Conservation (phyloP, 2,797 vertebrate genomes). For the Mormyrops attenuatus region DNA sequence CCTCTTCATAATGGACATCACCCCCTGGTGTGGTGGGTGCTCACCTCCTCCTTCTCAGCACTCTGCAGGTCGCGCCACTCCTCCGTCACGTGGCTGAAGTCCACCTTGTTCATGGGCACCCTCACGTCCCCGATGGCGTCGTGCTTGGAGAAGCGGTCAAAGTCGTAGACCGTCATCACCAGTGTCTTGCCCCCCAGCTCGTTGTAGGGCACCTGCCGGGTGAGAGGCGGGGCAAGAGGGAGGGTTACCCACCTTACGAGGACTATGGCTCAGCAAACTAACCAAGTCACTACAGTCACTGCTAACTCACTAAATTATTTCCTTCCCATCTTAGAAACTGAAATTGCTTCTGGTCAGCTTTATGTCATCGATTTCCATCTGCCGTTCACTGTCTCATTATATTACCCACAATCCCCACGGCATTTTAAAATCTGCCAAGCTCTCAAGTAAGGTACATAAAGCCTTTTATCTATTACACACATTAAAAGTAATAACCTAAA, state of each 20-base stretch:
- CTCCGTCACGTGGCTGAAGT: constrained; percentile 91
- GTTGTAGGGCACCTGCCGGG: constrained; percentile 76
- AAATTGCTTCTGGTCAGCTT: not conserved
- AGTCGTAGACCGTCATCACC: constrained; percentile 95
- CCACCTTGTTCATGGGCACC: constrained; percentile 90
- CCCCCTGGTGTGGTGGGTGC: constrained; percentile 9
- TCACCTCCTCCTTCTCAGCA: constrained; percentile 98
- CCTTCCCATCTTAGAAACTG: not conserved
- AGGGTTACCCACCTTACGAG: not conserved
- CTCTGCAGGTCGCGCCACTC: constrained; percentile 94
- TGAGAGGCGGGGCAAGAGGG: not conserved
- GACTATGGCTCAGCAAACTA: constrained; percentile 10
- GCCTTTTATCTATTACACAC: not conserved
- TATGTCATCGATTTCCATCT: not conserved
- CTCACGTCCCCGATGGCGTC: constrained; percentile 92
- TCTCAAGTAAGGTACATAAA: not conserved
- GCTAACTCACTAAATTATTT: not conserved
- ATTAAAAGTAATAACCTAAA: not conserved
- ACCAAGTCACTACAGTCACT: constrained; percentile 27
- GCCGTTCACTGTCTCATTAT: not conserved
- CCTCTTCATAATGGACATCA: not conserved
- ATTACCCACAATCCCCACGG: not conserved
- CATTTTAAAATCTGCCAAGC: not conserved
- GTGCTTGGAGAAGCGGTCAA: constrained; percentile 98
- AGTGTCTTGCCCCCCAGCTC: constrained; percentile 93